Percentiles rank a stretch among this genome's conserved stretches.
Conservation (phyloP, 2,888 invertebrate species). For the Cloeon dipterum region DNA sequence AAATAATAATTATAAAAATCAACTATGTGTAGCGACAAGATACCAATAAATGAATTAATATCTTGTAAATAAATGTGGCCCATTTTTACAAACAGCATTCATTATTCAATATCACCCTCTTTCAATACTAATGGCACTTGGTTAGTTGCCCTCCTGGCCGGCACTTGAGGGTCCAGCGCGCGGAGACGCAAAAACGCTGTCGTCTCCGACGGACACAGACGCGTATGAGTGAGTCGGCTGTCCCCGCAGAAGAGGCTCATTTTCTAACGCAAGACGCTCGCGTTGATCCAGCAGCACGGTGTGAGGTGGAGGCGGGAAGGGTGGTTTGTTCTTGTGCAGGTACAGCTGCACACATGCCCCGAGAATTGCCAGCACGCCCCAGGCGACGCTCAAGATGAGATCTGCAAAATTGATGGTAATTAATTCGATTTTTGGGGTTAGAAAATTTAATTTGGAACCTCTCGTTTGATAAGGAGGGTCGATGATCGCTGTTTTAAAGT, state of each 20-base stretch:
- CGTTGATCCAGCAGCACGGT: constrained; percentile 3
- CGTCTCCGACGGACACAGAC: not conserved
- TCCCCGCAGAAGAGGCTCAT: constrained; percentile 4
- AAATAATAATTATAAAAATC: too few species aligned
- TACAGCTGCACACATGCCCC: constrained; percentile 31
- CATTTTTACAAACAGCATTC: not conserved
- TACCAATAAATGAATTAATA: not conserved
- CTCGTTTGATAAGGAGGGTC: constrained; percentile 31
- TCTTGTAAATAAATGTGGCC: not conserved
- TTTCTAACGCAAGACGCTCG: not conserved
- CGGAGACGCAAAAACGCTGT: constrained; percentile 3
- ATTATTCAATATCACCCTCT: too few species aligned
- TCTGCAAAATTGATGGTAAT: too few species aligned
- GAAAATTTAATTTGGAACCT: too few species aligned
- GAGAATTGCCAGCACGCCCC: constrained; percentile 25
- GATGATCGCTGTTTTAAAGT: constrained; percentile 32
- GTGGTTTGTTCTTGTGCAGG: constrained; percentile 29
- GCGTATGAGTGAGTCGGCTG: constrained; percentile 8
- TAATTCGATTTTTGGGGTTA: too few species aligned
- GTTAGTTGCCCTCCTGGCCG: not conserved
- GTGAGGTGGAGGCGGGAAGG: constrained; percentile 31
- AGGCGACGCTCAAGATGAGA: constrained; percentile 24
- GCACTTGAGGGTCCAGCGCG: not conserved
- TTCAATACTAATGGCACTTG: not conserved
- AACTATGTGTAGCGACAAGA: too few species aligned